Evolutionary conservation across 2,797 vertebrate species (phyloP).

Genomic region (Aselliscus stoliczkanus): DNA sequence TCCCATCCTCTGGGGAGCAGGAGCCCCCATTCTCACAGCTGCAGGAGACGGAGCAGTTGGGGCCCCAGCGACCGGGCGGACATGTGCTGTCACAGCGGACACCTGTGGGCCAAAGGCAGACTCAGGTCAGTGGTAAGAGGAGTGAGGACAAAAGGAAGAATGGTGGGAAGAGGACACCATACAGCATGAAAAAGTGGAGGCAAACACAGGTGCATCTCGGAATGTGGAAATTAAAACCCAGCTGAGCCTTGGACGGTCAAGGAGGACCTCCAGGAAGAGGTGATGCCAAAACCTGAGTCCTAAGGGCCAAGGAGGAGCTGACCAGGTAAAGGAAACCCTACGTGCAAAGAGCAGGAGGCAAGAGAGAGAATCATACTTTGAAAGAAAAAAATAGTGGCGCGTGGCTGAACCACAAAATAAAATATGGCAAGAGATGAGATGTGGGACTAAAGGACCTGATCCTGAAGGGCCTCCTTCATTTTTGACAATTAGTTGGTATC

Average conservation of each 20-base stretch:
- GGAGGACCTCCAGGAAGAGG: constrained; percentile 2
- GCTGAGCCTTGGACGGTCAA: not conserved
- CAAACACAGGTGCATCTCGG: not conserved
- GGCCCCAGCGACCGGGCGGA: constrained; percentile 93
- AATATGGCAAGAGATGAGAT: not conserved
- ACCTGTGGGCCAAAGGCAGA: constrained; percentile 80
- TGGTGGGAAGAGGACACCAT: too few relatives aligned
- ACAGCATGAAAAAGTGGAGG: not conserved
- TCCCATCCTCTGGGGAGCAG: constrained; percentile 95
- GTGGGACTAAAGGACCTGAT: not conserved
- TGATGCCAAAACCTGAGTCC: not conserved
- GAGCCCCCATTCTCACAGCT: constrained; percentile 96
- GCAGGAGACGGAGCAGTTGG: constrained; percentile 97
- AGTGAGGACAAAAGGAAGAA: not conserved
- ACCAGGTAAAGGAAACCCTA: not conserved
- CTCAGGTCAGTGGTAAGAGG: not conserved
- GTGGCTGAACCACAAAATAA: not conserved
- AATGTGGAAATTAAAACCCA: not conserved
- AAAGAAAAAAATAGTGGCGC: not conserved
- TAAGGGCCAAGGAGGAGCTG: not conserved
- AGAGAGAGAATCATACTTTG: not conserved
- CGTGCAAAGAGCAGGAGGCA: not conserved
- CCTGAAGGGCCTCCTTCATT: not conserved
- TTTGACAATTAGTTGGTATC: not conserved
- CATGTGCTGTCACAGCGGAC: constrained; percentile 95